These are phyloP conservation scores for Lutraria rhynchaena DNA, from an alignment of 1,140 invertebrate species.

Conservation along the genomic window DNA sequence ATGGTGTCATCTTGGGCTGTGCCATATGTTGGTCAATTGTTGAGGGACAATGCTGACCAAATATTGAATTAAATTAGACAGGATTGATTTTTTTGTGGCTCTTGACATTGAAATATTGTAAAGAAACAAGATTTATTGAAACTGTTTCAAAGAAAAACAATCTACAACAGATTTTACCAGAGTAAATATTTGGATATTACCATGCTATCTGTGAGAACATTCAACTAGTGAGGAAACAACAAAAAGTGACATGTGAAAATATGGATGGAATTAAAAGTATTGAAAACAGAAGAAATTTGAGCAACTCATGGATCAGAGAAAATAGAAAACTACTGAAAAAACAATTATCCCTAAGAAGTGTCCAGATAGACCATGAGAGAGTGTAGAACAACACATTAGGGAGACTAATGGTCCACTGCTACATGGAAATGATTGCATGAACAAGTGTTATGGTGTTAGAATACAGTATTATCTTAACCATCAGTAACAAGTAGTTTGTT, in stretches of 20 bases:
- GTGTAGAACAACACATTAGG: slow-evolving; percentile 31
- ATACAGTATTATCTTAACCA: slow-evolving; percentile 26
- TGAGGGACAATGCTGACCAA: slow-evolving; percentile 43
- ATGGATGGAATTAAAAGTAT: slow-evolving; percentile 7
- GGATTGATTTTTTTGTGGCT: slow-evolving; percentile 39
- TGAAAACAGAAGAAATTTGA: slow-evolving; percentile 1
- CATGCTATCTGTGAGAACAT: slow-evolving; percentile 17
- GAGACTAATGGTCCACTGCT: slow-evolving; percentile 2
- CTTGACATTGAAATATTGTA: slow-evolving; percentile 47
- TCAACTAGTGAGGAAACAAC: neutral
- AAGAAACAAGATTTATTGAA: slow-evolving; percentile 53
- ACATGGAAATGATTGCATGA: slow-evolving; percentile 13
- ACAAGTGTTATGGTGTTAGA: slow-evolving; percentile 37
- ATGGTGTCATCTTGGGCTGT: slow-evolving; percentile 29
- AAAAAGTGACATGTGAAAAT: slow-evolving; percentile 18
- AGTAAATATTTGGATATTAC: slow-evolving; percentile 51
- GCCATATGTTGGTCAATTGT: slow-evolving; percentile 41
- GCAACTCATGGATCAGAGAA: neutral
- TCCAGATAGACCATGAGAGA: neutral
- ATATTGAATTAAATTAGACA: slow-evolving; percentile 53
- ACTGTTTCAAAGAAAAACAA: slow-evolving; percentile 3
- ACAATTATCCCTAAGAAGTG: neutral
- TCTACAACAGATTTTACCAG: slow-evolving; percentile 22
- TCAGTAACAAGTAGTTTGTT: slow-evolving; percentile 29
- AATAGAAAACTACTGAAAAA: slow-evolving; percentile 38